phyloP scores from a whole-genome alignment of 1,140 invertebrate genomes.

The Phymorhynchus buccinoides region DNA sequence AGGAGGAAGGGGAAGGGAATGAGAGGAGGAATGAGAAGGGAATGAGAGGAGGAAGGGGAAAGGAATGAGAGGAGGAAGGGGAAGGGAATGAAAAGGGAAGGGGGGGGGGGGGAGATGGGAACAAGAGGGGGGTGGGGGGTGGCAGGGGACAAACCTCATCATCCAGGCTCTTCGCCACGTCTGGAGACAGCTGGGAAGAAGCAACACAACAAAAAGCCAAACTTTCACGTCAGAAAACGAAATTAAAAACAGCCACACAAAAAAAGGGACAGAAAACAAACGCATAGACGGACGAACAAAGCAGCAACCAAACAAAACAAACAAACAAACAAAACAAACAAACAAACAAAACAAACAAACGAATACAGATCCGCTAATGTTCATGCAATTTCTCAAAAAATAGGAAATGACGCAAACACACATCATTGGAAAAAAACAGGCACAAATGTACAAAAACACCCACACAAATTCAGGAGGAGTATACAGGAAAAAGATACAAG shows the following conservation, averaged over 20 bases:
- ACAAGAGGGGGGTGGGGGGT: neutral
- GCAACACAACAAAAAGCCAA: slow-evolving; percentile 2
- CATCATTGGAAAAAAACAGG: neutral
- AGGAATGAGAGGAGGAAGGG: neutral
- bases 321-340: slow-evolving; percentile 49
- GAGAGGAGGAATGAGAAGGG: neutral
- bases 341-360: slow-evolving; percentile 25
- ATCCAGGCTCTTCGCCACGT: slow-evolving; percentile 58
- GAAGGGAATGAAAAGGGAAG: neutral
- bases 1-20: neutral
- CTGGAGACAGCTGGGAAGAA: slow-evolving; percentile 59
- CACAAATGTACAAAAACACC: neutral
- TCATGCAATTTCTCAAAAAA: no score
- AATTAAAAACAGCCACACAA: neutral
- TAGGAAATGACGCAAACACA: neutral
- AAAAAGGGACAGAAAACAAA: neutral
- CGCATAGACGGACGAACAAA: neutral
- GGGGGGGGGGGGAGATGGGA: neutral
- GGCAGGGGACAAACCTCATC: slow-evolving; percentile 57
- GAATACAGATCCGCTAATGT: neutral
- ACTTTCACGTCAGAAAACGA: slow-evolving; percentile 1
- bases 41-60: neutral
- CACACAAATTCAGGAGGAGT: neutral
- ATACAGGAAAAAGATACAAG: slow-evolving; percentile 37
- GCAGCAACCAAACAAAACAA: neutral